Conservation (phyloP, 2,888 invertebrate genomes). For the Troilus luridus region DNA sequence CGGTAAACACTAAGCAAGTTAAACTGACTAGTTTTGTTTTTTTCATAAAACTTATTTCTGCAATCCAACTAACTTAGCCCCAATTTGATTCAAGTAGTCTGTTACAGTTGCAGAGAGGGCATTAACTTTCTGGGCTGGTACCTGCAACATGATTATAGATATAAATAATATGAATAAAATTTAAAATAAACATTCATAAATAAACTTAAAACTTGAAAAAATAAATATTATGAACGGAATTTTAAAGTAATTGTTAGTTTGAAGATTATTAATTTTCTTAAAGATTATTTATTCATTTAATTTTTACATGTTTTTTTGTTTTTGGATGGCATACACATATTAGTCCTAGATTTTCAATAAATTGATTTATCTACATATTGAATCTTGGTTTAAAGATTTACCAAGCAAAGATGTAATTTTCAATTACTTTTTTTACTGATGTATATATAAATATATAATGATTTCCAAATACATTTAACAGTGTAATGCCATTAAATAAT, state of each 20-base stretch:
- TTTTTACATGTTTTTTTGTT: no score
- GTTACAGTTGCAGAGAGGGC: constrained; percentile 61
- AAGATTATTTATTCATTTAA: no score
- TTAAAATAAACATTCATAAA: neutral
- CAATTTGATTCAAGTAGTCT: constrained; percentile 58
- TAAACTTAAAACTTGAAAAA: neutral
- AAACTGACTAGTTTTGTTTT: neutral
- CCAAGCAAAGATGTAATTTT: neutral
- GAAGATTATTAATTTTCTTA: no score
- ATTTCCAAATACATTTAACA: no score
- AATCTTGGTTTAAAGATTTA: neutral
- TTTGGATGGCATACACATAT: no score
- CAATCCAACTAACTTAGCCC: constrained; percentile 62
- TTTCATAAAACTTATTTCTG: constrained; percentile 50
- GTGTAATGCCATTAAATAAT: no score
- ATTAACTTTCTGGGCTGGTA: constrained; percentile 53
- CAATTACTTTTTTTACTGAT: neutral
- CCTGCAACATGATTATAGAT: constrained; percentile 49
- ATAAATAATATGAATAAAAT: neutral
- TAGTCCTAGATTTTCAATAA: neutral
- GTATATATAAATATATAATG: no score
- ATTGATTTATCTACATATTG: neutral
- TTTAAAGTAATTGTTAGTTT: neutral
- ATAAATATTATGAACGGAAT: neutral
- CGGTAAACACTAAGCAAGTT: neutral